phyloP scores from a whole-genome alignment of 92 coral and sea anemone species.

The Scolanthus callimorphus region DNA sequence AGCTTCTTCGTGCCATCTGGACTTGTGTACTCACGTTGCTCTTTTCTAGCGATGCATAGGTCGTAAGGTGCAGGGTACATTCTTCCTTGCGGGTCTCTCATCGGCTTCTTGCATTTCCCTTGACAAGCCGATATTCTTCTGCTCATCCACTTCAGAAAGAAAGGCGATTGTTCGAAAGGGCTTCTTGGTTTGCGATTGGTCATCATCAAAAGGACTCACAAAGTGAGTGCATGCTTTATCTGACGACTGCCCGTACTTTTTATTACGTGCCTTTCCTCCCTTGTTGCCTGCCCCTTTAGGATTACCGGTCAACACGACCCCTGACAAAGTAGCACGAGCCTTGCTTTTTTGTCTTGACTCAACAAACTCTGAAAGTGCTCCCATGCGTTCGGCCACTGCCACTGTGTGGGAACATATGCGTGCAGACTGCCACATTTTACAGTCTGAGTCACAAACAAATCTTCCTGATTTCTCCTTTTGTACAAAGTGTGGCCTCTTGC shows the following conservation, averaged over 20 bases:
- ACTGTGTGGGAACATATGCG: too few species aligned
- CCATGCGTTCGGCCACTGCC: too few species aligned
- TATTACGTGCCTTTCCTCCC: not conserved
- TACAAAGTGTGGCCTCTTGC: slow-evolving; percentile 39
- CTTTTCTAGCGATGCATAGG: slow-evolving; percentile 49
- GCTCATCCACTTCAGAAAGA: slow-evolving; percentile 45
- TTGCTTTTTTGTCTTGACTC: too few species aligned
- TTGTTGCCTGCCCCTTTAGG: too few species aligned
- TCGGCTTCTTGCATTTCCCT: slow-evolving; percentile 47
- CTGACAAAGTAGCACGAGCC: too few species aligned
- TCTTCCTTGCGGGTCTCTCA: slow-evolving; percentile 28
- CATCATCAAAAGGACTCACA: too few species aligned
- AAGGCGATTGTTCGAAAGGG: slow-evolving; percentile 27
- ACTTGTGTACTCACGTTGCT: slow-evolving; percentile 8
- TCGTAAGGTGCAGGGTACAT: slow-evolving; percentile 36
- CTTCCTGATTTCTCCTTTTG: slow-evolving; percentile 14
- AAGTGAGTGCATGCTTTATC: not conserved
- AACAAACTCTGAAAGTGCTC: too few species aligned
- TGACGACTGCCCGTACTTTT: not conserved
- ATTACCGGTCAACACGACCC: too few species aligned
- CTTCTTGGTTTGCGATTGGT: too few species aligned
- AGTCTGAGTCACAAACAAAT: slow-evolving; percentile 35
- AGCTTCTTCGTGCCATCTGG: slow-evolving; percentile 40
- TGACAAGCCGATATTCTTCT: slow-evolving; percentile 49
- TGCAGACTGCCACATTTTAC: slow-evolving; percentile 1